Percentiles rank a stretch among this genome's conserved stretches.
phyloP scores from a whole-genome alignment of 64 coral and sea anemone species.

The Dendronephthya gigantea region DNA sequence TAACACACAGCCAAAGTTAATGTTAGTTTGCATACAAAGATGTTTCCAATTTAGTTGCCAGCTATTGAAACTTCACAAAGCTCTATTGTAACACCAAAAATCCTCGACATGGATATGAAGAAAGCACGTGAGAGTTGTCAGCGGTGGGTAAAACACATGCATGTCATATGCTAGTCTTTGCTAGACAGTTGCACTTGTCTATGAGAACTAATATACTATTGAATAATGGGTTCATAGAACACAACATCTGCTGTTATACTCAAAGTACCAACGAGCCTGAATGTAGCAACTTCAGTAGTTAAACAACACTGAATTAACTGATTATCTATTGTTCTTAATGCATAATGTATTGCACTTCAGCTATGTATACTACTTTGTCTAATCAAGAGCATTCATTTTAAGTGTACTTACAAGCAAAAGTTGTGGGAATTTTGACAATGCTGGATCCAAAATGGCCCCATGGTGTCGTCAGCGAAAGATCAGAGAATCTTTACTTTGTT shows the following conservation, averaged over 20 bases:
- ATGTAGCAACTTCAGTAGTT: too few species aligned
- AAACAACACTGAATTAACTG: too few species aligned
- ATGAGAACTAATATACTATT: background rate
- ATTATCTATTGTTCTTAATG: background rate
- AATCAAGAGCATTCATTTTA: background rate
- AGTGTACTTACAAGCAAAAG: slow-evolving; percentile 14
- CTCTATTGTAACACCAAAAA: background rate
- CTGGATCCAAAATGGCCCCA: background rate
- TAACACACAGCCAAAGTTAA: too few species aligned
- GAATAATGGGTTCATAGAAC: too few species aligned
- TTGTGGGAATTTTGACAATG: background rate
- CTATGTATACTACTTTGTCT: background rate
- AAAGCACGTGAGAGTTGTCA: background rate
- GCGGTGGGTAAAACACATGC: background rate
- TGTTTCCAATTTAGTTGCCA: background rate
- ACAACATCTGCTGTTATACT: too few species aligned
- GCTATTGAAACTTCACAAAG: background rate
- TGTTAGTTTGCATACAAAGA: background rate
- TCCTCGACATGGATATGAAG: background rate
- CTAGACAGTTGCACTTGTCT: too few species aligned
- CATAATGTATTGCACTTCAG: background rate
- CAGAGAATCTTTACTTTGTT: background rate
- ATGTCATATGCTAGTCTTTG: too few species aligned
- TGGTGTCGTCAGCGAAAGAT: background rate
- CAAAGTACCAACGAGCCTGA: too few species aligned